Evolutionary conservation across 1,140 invertebrate species (phyloP).

Genomic region (Drosophila kikkawai): DNA sequence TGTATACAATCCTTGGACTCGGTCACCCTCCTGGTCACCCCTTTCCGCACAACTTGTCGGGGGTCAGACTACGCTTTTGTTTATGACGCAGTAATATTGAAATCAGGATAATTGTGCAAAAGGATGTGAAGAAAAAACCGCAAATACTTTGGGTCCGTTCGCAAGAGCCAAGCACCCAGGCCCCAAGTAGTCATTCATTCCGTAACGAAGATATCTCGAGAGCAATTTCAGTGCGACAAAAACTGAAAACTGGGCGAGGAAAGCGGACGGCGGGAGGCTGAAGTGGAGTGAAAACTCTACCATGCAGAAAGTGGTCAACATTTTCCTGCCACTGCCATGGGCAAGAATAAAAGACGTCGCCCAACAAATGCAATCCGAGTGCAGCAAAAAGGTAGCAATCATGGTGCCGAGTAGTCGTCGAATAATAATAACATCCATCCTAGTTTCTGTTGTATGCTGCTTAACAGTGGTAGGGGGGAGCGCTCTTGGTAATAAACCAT

Average conservation of each 20-base stretch:
- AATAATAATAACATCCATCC: conserved; percentile 73
- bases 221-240: conserved; percentile 70
- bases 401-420: conserved; percentile 65
- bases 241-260: conserved; percentile 30
- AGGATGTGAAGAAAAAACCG: conserved; percentile 79
- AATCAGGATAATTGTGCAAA: conserved; percentile 82
- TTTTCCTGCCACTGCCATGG: conserved; percentile 76
- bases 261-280: conserved; percentile 7
- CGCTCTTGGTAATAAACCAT: conserved; percentile 67
- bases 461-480: conserved; percentile 15
- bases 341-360: conserved; percentile 75
- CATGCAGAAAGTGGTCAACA: conserved; percentile 82
- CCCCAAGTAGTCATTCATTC: conserved; percentile 51
- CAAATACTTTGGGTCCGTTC: conserved; percentile 64
- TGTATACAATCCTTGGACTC: conserved; percentile 41
- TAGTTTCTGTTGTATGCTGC: conserved; percentile 43
- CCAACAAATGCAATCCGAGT: conserved; percentile 45
- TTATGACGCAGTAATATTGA: conserved; percentile 79
- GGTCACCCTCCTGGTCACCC: not conserved
- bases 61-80: conserved; percentile 66
- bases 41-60: not conserved
- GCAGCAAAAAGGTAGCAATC: conserved; percentile 68
- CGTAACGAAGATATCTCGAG: conserved; percentile 75
- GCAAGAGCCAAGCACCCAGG: conserved; percentile 32
- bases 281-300: conserved; percentile 66